Evolutionary conservation across 2,888 invertebrate species (phyloP).

Genomic region (Mallateleia sp.): DNA sequence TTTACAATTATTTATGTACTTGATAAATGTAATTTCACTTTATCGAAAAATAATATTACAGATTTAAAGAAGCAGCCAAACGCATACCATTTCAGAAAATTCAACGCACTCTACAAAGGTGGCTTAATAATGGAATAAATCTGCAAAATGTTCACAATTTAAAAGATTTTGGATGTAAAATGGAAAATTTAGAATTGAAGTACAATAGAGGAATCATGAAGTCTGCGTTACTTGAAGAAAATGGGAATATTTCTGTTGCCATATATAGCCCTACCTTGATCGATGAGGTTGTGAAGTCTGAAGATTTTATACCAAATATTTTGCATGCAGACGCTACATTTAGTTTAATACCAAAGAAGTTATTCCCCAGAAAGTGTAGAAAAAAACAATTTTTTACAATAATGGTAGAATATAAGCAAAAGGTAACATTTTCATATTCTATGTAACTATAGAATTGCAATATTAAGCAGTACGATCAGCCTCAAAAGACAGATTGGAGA

Average conservation of each 20-base stretch:
- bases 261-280: background rate
- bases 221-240: background rate
- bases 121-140: background rate
- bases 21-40: too few relatives aligned
- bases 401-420: too few relatives aligned
- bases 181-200: background rate
- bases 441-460: too few relatives aligned
- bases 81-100: background rate
- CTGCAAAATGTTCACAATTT: background rate
- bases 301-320: too few relatives aligned
- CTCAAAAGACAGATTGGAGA: too few relatives aligned
- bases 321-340: too few relatives aligned
- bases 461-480: too few relatives aligned
- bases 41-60: too few relatives aligned
- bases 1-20: too few relatives aligned
- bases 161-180: background rate
- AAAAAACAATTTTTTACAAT: slow-evolving; percentile 1
- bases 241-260: background rate
- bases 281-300: background rate
- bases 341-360: background rate
- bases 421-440: too few relatives aligned
- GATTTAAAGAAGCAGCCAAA: background rate
- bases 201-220: background rate
- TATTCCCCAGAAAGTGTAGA: background rate
- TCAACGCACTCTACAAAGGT: background rate